These are phyloP conservation scores for Furcula furcula DNA, from an alignment of 2,888 invertebrate species.

Conservation along the genomic window DNA sequence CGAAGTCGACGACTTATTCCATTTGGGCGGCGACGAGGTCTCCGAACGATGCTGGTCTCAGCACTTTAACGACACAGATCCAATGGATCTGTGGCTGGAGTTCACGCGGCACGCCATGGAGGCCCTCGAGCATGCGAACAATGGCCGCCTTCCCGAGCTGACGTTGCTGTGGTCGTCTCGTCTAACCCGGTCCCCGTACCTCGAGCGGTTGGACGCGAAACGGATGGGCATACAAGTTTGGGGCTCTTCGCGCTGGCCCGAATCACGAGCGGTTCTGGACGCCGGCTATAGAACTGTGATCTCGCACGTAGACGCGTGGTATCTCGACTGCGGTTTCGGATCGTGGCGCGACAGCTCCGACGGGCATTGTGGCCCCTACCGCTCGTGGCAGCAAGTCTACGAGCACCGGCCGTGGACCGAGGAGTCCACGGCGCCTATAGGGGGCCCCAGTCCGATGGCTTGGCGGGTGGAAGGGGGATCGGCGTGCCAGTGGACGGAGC, in stretches of 20 bases:
- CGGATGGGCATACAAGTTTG: slow-evolving; percentile 88
- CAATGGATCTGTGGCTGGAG: slow-evolving; percentile 90
- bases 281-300: slow-evolving; percentile 90
- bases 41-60: slow-evolving; percentile 91
- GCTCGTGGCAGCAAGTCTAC: slow-evolving; percentile 93
- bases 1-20: slow-evolving; percentile 89
- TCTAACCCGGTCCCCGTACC: slow-evolving; percentile 87
- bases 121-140: slow-evolving; percentile 83
- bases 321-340: slow-evolving; percentile 93
- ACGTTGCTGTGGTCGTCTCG: slow-evolving; percentile 90
- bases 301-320: slow-evolving; percentile 94
- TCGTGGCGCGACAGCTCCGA: slow-evolving; percentile 92
- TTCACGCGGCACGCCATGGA: slow-evolving; percentile 86
- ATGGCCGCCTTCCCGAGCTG: slow-evolving; percentile 77
- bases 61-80: slow-evolving; percentile 88
- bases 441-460: slow-evolving; percentile 68
- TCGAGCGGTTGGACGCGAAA: slow-evolving; percentile 78
- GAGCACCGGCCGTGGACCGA: slow-evolving; percentile 89
- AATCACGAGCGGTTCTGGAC: slow-evolving; percentile 88
- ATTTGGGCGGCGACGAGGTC: slow-evolving; percentile 92
- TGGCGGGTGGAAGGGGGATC: slow-evolving; percentile 86
- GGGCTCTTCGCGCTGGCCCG: slow-evolving; percentile 91
- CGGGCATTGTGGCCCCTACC: slow-evolving; percentile 93
- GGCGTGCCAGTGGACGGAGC: slow-evolving; percentile 93
- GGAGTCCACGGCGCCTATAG: slow-evolving; percentile 78